Base-by-base conservation (phyloP, 1,140 invertebrate genomes). In the Monochamus saltuarius region DNA sequence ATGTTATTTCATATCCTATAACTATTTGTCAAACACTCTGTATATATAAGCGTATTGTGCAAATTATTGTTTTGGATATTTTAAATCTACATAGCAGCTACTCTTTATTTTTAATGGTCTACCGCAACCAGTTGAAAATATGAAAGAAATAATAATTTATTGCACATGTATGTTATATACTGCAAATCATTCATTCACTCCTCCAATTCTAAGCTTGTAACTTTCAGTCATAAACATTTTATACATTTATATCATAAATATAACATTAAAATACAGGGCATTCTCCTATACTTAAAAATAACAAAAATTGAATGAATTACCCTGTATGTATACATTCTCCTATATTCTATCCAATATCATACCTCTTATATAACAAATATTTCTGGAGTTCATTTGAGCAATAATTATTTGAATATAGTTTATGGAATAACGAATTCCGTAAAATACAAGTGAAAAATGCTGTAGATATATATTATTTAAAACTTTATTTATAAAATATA, bases 191-290 rank as follows among this genome's bases (percentile, higher is more conserved):
- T 10, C 59, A 61, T 55, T 14, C 59, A 53, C 11, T 47, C 45
- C n/a, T 11, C 17, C 45, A 22, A 22, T 47, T 13, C 16, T 13
- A 42, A 39, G 34, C 29, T 35, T 43, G 19, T 46, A 42, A 42
- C 53, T 51, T 55, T 62, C 60, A 43, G 37, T 29, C 54, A 42
- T 62, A 50, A 56, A 56, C 40, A 56, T 56, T 50, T 38, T 42
- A 53, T 43, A 53, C 19, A 54, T 22, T 53, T 36, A 53, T 10
- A 38, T 13, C 37, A 46, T 49, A 38, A 38, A 42, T 56, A 52
- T 62, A 53, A 62, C 49, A 62, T 57, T 53, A 57, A 62, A 56
- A 62, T 61, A 61, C 59, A 54, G 38, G 49, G 34, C 35, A 13
- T 51, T 59, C 45, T 47, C 17, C 16, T 19, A 14, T 46, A 7